Conservation (phyloP, 2,797 vertebrate species). For the Mormyrus hasselquistii region DNA sequence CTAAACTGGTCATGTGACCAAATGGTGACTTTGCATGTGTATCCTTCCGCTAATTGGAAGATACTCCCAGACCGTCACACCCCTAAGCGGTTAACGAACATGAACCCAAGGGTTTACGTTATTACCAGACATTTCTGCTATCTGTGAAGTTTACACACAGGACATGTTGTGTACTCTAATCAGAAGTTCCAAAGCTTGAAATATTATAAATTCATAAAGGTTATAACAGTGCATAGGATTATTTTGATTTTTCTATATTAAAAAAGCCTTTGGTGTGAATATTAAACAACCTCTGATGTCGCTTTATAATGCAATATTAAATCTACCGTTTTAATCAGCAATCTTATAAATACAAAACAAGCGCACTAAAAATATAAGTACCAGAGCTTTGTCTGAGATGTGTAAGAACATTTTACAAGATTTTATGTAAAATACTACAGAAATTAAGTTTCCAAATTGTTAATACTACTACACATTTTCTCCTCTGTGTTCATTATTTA, state of each 20-base stretch:
- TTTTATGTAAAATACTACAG: background rate
- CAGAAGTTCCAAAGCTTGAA: background rate
- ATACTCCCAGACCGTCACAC: background rate
- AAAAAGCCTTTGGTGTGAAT: slow-evolving; percentile 12
- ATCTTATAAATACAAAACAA: background rate
- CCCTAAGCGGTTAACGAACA: background rate
- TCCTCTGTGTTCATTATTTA: background rate
- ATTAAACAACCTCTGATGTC: background rate
- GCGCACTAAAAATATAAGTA: background rate
- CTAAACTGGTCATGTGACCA: background rate
- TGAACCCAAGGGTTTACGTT: background rate
- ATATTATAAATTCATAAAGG: background rate
- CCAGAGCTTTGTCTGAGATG: background rate
- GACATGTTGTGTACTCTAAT: background rate
- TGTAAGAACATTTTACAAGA: background rate
- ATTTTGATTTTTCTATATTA: background rate
- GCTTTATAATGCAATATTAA: background rate
- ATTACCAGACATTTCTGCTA: background rate
- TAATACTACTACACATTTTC: background rate
- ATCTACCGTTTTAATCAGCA: background rate
- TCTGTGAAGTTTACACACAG: background rate
- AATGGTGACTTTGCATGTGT: background rate
- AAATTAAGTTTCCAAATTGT: background rate
- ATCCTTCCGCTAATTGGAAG: background rate
- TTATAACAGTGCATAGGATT: background rate